Evolutionary conservation across 2,888 invertebrate genomes (phyloP).

Genomic region (Thera britannica): DNA sequence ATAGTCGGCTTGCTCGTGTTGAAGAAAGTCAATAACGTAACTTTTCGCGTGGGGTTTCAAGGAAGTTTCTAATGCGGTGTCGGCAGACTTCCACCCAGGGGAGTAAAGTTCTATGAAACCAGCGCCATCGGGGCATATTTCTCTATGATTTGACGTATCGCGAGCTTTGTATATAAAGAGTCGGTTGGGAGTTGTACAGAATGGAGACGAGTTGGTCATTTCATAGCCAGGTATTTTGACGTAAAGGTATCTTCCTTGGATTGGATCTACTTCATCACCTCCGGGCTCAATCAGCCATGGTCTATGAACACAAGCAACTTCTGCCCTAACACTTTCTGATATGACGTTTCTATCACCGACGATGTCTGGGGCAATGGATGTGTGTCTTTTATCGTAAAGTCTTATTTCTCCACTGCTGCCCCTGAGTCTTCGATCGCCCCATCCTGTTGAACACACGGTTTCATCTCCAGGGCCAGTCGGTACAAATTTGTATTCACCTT

Average conservation of each 20-base stretch:
- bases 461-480: slow-evolving; percentile 83
- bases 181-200: slow-evolving; percentile 89
- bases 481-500: slow-evolving; percentile 89
- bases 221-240: slow-evolving; percentile 88
- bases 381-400: slow-evolving; percentile 85
- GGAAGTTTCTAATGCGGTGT: slow-evolving; percentile 73
- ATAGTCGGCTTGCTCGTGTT: slow-evolving; percentile 89
- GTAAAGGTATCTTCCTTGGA: slow-evolving; percentile 88
- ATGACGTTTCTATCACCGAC: slow-evolving; percentile 79
- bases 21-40: slow-evolving; percentile 90
- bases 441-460: slow-evolving; percentile 86
- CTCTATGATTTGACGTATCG: slow-evolving; percentile 85
- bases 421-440: slow-evolving; percentile 87
- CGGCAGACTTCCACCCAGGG: slow-evolving; percentile 87
- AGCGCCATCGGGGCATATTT: slow-evolving; percentile 87
- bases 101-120: slow-evolving; percentile 88
- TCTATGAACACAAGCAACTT: slow-evolving; percentile 88
- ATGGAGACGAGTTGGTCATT: slow-evolving; percentile 74
- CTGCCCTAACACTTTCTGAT: slow-evolving; percentile 81
- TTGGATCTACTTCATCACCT: slow-evolving; percentile 86
- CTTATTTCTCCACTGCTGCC: slow-evolving; percentile 91
- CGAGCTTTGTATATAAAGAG: slow-evolving; percentile 89
- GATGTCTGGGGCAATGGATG: slow-evolving; percentile 71
- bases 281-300: slow-evolving; percentile 93
- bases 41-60: slow-evolving; percentile 86